Conservation (phyloP, 2,113 vertebrate genomes). For the Monarcha castaneiventris region DNA sequence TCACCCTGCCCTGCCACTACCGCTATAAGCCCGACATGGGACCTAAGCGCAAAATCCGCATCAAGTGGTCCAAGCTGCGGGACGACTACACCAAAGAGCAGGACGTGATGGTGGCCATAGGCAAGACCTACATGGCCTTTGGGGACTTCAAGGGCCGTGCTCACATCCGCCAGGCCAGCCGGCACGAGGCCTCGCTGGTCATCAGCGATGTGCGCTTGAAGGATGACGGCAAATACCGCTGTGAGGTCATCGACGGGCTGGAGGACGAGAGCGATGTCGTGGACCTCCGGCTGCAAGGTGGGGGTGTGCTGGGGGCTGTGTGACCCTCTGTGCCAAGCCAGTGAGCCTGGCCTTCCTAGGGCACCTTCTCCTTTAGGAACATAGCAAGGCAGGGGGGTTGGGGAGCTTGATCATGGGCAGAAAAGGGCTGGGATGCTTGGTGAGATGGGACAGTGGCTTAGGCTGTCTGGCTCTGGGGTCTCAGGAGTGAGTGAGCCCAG, state of each 20-base stretch:
- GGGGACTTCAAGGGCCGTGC: constrained; percentile 84
- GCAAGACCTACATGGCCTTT: constrained; percentile 78
- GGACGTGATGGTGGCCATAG: constrained; percentile 87
- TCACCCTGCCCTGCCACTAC: constrained; percentile 86
- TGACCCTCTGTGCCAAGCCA: accelerated
- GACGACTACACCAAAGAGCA: constrained; percentile 73
- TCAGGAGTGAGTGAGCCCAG: not conserved
- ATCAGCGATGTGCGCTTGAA: constrained; percentile 77
- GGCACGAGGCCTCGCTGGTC: constrained; percentile 78
- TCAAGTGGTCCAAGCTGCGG: constrained; percentile 91
- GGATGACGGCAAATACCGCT: constrained; percentile 88
- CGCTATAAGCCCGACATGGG: constrained; percentile 73
- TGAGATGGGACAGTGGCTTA: not conserved
- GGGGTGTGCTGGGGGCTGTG: not conserved
- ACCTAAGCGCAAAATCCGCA: constrained; percentile 74
- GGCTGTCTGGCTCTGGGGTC: not conserved
- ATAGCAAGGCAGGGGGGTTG: accelerated
- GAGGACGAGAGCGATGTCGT: constrained; percentile 88
- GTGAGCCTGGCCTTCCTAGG: not conserved
- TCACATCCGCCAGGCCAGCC: constrained; percentile 60
- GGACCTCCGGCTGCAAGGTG: constrained; percentile 87
- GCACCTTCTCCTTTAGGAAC: not conserved
- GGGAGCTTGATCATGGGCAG: accelerated
- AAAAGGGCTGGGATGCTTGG: not conserved
- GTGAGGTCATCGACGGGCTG: constrained; percentile 91